These are phyloP conservation scores for Leptarthrus brevirostris DNA, from an alignment of 2,888 invertebrate species.

Conservation along the genomic window DNA sequence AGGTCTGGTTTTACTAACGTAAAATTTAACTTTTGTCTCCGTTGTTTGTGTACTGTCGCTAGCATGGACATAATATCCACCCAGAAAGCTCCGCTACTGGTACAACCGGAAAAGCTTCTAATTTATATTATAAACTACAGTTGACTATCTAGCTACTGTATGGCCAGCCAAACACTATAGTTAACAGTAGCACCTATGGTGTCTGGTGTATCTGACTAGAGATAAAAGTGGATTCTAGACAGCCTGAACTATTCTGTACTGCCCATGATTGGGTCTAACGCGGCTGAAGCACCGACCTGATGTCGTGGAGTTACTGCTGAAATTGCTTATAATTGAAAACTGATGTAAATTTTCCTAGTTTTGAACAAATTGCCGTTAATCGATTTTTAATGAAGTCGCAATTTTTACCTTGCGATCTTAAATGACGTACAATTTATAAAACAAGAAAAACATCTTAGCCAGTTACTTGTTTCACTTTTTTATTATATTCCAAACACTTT, in stretches of 20 bases:
- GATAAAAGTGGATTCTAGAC: no score
- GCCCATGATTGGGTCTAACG: background rate
- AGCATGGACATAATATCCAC: background rate
- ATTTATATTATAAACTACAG: background rate
- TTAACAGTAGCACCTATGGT: no score
- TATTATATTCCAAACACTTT: no score
- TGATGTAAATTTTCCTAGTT: constrained; percentile 64
- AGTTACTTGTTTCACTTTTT: no score
- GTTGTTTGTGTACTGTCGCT: background rate
- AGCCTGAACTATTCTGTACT: background rate
- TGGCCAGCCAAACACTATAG: no score
- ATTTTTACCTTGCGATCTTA: no score
- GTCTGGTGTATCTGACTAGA: no score
- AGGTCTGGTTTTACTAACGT: background rate
- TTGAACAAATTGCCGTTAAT: background rate
- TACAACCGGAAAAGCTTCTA: background rate
- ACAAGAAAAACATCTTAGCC: no score
- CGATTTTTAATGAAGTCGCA: constrained; percentile 1
- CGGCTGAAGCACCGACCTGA: background rate
- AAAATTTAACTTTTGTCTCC: background rate
- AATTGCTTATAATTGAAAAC: constrained; percentile 29
- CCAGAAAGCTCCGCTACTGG: no score
- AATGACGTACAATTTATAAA: no score
- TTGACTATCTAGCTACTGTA: no score
- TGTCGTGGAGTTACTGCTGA: background rate